Evolutionary conservation across 2,888 invertebrate species (phyloP).

Genomic region (Campopleginae sp.): DNA sequence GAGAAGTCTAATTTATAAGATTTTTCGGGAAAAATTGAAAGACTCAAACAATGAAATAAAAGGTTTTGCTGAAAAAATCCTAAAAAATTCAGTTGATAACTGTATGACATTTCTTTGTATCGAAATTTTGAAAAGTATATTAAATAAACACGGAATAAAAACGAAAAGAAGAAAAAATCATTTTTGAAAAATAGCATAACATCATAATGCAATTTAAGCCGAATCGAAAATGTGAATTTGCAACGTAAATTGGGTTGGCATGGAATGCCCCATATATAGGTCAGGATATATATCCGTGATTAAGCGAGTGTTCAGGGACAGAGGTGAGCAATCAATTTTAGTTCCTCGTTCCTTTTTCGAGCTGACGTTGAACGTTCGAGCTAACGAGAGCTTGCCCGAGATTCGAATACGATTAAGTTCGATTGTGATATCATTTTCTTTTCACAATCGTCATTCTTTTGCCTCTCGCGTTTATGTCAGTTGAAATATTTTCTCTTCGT

Average conservation of each 20-base stretch:
- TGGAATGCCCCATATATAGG: too few species aligned
- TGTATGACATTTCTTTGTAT: too few species aligned
- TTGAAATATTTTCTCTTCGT: neutral
- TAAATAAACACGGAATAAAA: too few species aligned
- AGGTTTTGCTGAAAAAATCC: too few species aligned
- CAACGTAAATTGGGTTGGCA: too few species aligned
- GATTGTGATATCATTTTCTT: slow-evolving; percentile 26
- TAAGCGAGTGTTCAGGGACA: slow-evolving; percentile 45
- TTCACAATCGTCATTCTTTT: neutral
- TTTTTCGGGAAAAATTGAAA: too few species aligned
- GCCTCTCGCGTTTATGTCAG: neutral
- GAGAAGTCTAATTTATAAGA: too few species aligned
- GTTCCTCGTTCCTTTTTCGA: slow-evolving; percentile 54
- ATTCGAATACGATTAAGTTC: slow-evolving; percentile 29
- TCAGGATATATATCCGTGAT: slow-evolving; percentile 9
- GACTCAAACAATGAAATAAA: too few species aligned
- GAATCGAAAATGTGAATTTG: neutral
- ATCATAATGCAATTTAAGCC: too few species aligned
- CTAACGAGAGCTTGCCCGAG: slow-evolving; percentile 41
- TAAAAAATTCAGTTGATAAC: too few species aligned
- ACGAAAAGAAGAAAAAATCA: neutral
- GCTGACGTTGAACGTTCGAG: slow-evolving; percentile 52
- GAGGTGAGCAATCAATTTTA: slow-evolving; percentile 57
- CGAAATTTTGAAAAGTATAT: too few species aligned
- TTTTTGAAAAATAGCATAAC: too few species aligned